A percentile compares a stretch with the other conserved stretches of the same genome.
Evolutionary conservation across 2,888 invertebrate genomes (phyloP).

Genomic region (Caenorhabditis sp.): DNA sequence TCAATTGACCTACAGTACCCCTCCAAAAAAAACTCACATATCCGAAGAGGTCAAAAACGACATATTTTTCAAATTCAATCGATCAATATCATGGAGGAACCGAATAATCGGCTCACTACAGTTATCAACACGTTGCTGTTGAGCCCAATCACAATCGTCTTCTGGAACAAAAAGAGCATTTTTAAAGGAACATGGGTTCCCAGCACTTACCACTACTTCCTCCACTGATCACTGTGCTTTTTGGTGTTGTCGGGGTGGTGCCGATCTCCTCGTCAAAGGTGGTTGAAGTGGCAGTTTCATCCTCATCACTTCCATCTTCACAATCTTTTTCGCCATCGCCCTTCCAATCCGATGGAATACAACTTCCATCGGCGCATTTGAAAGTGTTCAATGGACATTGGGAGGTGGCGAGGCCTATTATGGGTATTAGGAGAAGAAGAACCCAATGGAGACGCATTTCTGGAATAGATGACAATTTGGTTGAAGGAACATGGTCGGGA

Average conservation of each 20-base stretch:
- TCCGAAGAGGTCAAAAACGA: constrained; percentile 23
- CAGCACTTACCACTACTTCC: background rate
- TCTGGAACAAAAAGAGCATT: constrained; percentile 7
- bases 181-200: too few relatives aligned
- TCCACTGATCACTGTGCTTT: background rate
- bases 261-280: constrained; percentile 32
- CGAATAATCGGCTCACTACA: constrained; percentile 53
- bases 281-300: constrained; percentile 6
- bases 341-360: constrained; percentile 67
- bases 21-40: constrained; percentile 15
- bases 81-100: constrained; percentile 51
- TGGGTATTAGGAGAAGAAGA: constrained; percentile 32
- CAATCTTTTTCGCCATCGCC: constrained; percentile 69
- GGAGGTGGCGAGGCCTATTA: background rate
- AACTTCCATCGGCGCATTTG: constrained; percentile 62
- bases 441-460: constrained; percentile 24
- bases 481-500: background rate
- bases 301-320: constrained; percentile 60
- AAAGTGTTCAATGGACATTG: constrained; percentile 62
- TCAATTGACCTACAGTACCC: background rate
- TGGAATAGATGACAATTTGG: background rate
- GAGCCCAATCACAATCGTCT: constrained; percentile 45
- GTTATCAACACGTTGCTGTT: constrained; percentile 53
- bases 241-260: constrained; percentile 17
- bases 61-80: constrained; percentile 30